phyloP scores from a whole-genome alignment of 2,888 invertebrate species.

The Lepidochitona cinerea region DNA sequence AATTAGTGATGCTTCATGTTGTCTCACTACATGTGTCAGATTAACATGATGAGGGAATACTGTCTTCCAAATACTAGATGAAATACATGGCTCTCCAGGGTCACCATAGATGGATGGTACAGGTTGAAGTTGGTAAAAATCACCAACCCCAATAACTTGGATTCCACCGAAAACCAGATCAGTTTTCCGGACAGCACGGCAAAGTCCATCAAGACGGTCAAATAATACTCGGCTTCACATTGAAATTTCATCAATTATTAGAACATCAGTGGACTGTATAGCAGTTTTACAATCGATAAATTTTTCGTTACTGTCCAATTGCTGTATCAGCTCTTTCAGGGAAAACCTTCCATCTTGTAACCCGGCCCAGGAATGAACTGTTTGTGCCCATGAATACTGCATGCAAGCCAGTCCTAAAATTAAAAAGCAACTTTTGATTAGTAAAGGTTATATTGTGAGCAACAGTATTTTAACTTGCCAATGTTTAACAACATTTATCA shows the following conservation, averaged over 20 bases:
- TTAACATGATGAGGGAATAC: neutral
- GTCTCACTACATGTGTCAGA: neutral
- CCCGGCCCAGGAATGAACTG: neutral
- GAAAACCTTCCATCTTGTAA: slow-evolving; percentile 3
- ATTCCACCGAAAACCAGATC: neutral
- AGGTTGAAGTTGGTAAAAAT: neutral
- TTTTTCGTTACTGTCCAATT: neutral
- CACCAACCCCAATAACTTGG: neutral
- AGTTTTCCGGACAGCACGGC: neutral
- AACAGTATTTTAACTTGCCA: neutral
- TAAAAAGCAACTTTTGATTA: neutral
- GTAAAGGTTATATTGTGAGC: no score
- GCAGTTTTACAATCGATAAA: neutral
- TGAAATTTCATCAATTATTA: slow-evolving; percentile 14
- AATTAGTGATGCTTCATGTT: neutral
- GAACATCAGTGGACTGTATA: neutral
- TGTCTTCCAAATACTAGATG: neutral
- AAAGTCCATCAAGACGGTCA: neutral
- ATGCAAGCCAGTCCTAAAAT: neutral
- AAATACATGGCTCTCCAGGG: neutral
- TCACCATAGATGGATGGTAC: neutral
- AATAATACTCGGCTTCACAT: neutral
- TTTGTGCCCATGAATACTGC: neutral
- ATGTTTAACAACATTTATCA: neutral
- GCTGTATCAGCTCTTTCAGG: neutral